Evolutionary conservation across 2,797 vertebrate genomes (phyloP).

Genomic region (Huso huso): DNA sequence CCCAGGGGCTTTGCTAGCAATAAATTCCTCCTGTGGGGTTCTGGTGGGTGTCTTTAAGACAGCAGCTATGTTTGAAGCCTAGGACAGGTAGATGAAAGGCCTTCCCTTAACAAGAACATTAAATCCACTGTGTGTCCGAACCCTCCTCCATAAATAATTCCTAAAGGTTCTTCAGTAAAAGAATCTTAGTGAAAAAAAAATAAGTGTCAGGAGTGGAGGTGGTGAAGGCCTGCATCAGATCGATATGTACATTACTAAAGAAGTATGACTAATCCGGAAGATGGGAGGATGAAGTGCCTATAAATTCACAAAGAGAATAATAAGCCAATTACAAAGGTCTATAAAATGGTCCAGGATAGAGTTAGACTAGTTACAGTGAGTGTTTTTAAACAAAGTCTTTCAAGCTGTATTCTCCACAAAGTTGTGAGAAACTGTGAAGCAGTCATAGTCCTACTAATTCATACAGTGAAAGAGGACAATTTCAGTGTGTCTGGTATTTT

Average conservation of each 20-base stretch:
- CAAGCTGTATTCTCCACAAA: too few relatives aligned
- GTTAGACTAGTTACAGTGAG: too few relatives aligned
- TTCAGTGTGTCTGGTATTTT: too few relatives aligned
- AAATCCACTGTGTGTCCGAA: neutral
- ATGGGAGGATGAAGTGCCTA: neutral
- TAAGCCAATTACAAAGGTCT: neutral
- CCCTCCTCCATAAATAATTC: too few relatives aligned
- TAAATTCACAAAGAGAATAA: neutral
- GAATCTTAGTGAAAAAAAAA: neutral
- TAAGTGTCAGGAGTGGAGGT: neutral
- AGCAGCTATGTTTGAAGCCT: neutral
- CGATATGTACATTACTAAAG: neutral
- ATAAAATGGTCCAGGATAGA: too few relatives aligned
- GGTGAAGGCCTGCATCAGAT: neutral
- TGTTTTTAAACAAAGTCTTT: too few relatives aligned
- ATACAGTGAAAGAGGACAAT: too few relatives aligned
- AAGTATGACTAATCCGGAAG: neutral
- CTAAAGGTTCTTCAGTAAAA: neutral
- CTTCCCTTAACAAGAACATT: constrained; percentile 4
- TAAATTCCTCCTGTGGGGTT: constrained; percentile 3
- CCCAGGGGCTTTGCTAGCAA: neutral
- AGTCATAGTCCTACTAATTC: too few relatives aligned
- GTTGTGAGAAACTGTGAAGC: too few relatives aligned
- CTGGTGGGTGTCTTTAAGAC: neutral
- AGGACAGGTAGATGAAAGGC: constrained; percentile 4